Percentiles rank a stretch among this genome's conserved stretches.
phyloP scores from a whole-genome alignment of 2,113 vertebrate species.

The Lichenostomus cassidix region DNA sequence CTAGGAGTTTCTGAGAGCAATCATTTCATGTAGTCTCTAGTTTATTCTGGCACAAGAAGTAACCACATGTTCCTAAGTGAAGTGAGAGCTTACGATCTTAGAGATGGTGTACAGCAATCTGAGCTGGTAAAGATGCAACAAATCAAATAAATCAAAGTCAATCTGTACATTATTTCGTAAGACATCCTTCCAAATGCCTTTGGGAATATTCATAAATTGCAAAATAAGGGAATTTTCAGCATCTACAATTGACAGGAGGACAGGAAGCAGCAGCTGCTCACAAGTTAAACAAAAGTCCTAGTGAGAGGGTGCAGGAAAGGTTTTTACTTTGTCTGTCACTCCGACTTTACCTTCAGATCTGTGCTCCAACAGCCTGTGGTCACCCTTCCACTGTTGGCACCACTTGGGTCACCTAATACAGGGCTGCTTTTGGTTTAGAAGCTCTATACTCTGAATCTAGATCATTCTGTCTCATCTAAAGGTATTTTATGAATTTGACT shows the following conservation, averaged over 20 bases:
- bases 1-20: slow-evolving; percentile 1
- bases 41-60: slow-evolving; percentile 41
- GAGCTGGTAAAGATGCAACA: background rate
- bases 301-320: background rate
- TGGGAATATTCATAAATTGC: background rate
- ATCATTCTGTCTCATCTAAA: background rate
- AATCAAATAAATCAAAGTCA: background rate
- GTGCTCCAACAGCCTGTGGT: background rate
- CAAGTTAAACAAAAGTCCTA: background rate
- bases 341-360: background rate
- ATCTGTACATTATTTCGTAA: background rate
- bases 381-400: background rate
- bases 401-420: background rate
- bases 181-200: background rate
- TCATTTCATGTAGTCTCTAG: background rate
- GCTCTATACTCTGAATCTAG: background rate
- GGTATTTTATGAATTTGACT: background rate
- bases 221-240: slow-evolving; percentile 4
- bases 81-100: background rate
- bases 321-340: background rate
- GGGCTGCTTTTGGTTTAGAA: background rate
- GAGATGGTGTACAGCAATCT: background rate
- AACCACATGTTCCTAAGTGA: background rate
- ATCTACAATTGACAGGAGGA: background rate
- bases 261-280: background rate